Conservation (phyloP, 1,140 invertebrate species). For the Orius insidiosus region DNA sequence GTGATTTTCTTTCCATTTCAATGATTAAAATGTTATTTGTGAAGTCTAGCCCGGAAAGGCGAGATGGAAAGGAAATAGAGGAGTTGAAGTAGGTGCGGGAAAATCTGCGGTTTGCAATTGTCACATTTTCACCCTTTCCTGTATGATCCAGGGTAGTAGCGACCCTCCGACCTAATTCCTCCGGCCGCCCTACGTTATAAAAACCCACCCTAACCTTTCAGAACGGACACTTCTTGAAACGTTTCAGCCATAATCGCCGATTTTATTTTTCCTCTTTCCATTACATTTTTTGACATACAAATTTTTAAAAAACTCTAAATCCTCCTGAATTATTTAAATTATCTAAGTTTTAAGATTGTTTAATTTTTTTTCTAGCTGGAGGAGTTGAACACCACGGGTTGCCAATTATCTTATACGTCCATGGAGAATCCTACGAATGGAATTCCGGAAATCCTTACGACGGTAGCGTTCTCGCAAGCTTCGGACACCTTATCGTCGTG, state of each 20-base stretch:
- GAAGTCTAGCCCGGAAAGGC: too few species aligned
- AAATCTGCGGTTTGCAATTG: too few species aligned
- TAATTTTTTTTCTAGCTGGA: conserved; percentile 11
- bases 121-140: too few species aligned
- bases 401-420: conserved; percentile 73
- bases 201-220: background rate
- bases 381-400: conserved; percentile 24
- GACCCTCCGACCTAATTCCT: background rate
- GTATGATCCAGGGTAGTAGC: conserved; percentile 1
- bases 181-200: background rate
- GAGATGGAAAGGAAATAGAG: conserved; percentile 3
- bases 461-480: conserved; percentile 74
- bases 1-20: too few species aligned
- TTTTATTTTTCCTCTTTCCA: too few species aligned
- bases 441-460: conserved; percentile 89
- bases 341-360: too few species aligned
- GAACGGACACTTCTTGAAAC: background rate
- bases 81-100: background rate
- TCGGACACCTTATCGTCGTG: conserved; percentile 85
- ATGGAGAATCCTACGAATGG: conserved; percentile 89
- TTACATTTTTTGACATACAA: conserved; percentile 2
- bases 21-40: too few species aligned
- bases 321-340: too few species aligned
- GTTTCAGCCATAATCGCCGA: background rate
- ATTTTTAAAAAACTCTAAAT: too few species aligned